A percentile compares a stretch with the other conserved stretches of the same genome.
phyloP scores from a whole-genome alignment of 2,113 vertebrate genomes.

The Miniopterus natalensis region DNA sequence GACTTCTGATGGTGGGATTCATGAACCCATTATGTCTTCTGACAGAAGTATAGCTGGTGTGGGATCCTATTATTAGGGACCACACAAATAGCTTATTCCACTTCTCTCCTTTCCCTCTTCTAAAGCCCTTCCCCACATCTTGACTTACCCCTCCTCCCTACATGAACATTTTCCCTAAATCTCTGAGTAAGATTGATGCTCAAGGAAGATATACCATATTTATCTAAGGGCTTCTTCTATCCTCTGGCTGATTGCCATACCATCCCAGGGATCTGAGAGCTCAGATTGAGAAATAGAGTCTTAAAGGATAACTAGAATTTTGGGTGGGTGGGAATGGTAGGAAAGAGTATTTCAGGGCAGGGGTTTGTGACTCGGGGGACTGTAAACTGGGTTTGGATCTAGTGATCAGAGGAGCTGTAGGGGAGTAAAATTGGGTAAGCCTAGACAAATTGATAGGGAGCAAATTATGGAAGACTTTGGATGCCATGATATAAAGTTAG shows the following conservation, averaged over 20 bases:
- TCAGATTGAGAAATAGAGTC: not conserved
- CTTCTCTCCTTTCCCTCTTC: not conserved
- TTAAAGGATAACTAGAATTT: constrained; percentile 8
- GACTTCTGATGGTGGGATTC: not conserved
- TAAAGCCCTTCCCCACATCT: not conserved
- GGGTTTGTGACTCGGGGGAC: not conserved
- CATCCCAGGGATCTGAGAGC: not conserved
- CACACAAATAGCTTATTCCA: not conserved
- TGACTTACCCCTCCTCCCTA: not conserved
- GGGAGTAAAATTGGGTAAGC: not conserved
- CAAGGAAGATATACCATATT: not conserved
- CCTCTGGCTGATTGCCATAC: not conserved
- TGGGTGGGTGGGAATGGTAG: not conserved
- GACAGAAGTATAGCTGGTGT: not conserved
- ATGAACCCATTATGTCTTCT: not conserved
- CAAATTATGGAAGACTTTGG: not conserved
- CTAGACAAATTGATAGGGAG: not conserved
- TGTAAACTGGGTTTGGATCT: not conserved
- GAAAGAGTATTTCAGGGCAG: not conserved
- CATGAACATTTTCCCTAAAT: not conserved
- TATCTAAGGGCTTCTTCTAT: not conserved
- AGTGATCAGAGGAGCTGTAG: not conserved
- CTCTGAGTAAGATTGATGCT: not conserved
- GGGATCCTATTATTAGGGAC: not conserved
- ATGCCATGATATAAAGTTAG: not conserved